Conservation (phyloP, 2,888 invertebrate species). For the Cheilosia scutellata region DNA sequence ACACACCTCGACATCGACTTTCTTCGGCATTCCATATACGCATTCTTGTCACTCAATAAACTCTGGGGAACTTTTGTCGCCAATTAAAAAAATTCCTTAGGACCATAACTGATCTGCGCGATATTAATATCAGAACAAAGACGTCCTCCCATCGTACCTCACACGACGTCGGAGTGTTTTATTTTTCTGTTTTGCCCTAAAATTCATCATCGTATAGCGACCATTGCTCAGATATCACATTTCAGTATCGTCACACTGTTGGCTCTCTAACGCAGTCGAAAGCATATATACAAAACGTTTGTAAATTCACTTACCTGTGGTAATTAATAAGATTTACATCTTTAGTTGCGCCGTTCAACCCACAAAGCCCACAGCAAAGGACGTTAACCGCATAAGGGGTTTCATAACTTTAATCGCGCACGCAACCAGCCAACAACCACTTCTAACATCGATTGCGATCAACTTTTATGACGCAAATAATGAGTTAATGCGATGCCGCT, state of each 20-base stretch:
- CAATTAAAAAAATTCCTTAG: conserved; percentile 46
- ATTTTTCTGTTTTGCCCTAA: conserved; percentile 13
- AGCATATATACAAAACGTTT: conserved; percentile 37
- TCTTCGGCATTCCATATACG: conserved; percentile 19
- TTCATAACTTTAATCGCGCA: conserved; percentile 49
- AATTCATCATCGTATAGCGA: conserved; percentile 27
- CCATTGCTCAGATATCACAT: conserved; percentile 37
- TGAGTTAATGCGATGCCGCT: conserved; percentile 61
- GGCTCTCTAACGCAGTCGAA: conserved; percentile 21
- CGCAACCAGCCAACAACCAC: conserved; percentile 48
- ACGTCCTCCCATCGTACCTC: conserved; percentile 36
- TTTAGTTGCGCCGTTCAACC: conserved; percentile 15
- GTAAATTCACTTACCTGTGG: conserved; percentile 54
- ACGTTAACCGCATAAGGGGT: conserved; percentile 57
- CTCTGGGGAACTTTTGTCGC: background rate
- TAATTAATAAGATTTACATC: conserved; percentile 72
- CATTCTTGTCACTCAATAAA: conserved; percentile 27
- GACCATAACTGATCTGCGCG: conserved; percentile 27
- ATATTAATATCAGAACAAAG: conserved; percentile 7
- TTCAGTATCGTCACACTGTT: conserved; percentile 36
- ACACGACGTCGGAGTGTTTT: conserved; percentile 45
- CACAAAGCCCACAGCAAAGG: conserved; percentile 50
- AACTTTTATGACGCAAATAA: conserved; percentile 63
- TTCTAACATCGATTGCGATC: conserved; percentile 70
- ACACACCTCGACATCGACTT: conserved; percentile 46